Conservation (phyloP, 2,888 invertebrate species). For the Eremobia ochroleuca region DNA sequence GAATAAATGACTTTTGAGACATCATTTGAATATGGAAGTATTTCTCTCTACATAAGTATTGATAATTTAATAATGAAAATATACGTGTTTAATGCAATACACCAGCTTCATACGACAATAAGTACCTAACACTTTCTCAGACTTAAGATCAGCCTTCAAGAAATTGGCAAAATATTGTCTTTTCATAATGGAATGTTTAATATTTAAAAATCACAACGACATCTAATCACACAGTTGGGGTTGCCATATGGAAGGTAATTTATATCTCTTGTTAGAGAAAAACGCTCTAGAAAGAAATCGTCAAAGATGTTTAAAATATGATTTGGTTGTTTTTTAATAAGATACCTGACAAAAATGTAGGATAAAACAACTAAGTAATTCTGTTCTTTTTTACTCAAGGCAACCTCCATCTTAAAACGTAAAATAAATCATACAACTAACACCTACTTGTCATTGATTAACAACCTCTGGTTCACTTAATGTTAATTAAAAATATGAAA, state of each 20-base stretch:
- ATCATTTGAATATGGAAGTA: background rate
- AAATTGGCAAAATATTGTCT: slow-evolving; percentile 84
- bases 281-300: background rate
- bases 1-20: background rate
- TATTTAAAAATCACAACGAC: slow-evolving; percentile 84
- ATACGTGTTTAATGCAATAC: slow-evolving; percentile 42
- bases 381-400: slow-evolving; percentile 26
- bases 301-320: background rate
- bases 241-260: slow-evolving; percentile 39
- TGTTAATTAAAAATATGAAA: slow-evolving; percentile 72
- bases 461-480: slow-evolving; percentile 73
- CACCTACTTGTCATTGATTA: slow-evolving; percentile 72
- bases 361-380: background rate
- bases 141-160: slow-evolving; percentile 84
- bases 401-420: slow-evolving; percentile 59
- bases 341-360: background rate
- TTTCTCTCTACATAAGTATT: background rate
- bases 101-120: slow-evolving; percentile 72
- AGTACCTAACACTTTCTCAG: slow-evolving; percentile 77
- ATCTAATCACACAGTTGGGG: slow-evolving; percentile 73
- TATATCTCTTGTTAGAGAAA: background rate
- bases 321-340: background rate
- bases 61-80: background rate
- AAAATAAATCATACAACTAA: slow-evolving; percentile 69
- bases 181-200: slow-evolving; percentile 86